Evolutionary conservation across 2,888 invertebrate species (phyloP).

Genomic region (Acheta domesticus): DNA sequence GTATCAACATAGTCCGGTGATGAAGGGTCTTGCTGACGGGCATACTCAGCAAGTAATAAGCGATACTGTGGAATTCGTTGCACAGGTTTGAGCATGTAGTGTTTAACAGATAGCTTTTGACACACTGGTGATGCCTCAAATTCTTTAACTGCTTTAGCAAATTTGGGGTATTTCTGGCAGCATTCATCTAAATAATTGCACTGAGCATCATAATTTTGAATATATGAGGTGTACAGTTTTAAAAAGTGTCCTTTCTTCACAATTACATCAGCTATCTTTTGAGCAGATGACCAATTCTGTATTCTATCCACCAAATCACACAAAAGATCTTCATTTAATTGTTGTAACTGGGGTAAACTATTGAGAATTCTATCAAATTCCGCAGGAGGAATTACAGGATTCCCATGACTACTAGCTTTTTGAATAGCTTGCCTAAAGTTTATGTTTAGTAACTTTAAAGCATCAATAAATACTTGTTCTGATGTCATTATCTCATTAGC

Average conservation of each 20-base stretch:
- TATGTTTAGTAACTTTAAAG: constrained; percentile 52
- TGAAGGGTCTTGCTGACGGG: constrained; percentile 51
- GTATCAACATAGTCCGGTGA: constrained; percentile 59
- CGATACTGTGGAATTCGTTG: constrained; percentile 65
- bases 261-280: constrained; percentile 55
- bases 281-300: constrained; percentile 48
- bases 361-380: constrained; percentile 52
- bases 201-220: constrained; percentile 53
- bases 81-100: constrained; percentile 65
- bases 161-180: constrained; percentile 50
- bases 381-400: constrained; percentile 47
- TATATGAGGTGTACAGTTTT: constrained; percentile 56
- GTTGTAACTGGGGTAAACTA: constrained; percentile 53
- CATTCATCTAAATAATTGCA: constrained; percentile 51
- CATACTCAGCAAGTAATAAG: constrained; percentile 59
- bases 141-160: constrained; percentile 50
- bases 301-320: constrained; percentile 52
- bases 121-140: constrained; percentile 48
- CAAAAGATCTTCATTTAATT: constrained; percentile 53
- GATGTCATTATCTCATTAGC: constrained; percentile 56
- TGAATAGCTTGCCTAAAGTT: constrained; percentile 50
- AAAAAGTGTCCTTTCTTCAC: constrained; percentile 58
- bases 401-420: constrained; percentile 41
- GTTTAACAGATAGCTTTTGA: constrained; percentile 55
- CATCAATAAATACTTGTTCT: constrained; percentile 55